A percentile compares a stretch with the other conserved stretches of the same genome.
Conservation (phyloP, 1,140 invertebrate species). For the Monomorium pharaonis region DNA sequence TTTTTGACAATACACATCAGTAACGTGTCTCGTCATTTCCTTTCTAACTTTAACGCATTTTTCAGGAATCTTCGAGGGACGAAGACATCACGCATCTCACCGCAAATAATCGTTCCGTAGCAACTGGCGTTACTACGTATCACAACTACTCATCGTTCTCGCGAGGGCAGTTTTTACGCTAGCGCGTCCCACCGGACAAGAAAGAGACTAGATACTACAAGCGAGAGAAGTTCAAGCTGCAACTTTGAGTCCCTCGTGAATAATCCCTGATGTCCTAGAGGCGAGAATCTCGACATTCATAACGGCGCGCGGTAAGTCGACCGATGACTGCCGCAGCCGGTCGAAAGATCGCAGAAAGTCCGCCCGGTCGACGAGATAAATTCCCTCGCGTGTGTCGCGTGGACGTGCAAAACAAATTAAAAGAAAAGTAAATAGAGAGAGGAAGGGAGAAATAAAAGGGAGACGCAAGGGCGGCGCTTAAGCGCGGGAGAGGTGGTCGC, state of each 20-base stretch:
- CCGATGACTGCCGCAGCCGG: conserved; percentile 18
- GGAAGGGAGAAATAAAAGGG: neutral
- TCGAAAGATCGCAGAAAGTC: conserved; percentile 54
- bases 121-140: neutral
- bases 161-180: conserved; percentile 35
- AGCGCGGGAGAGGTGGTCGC: conserved; percentile 16
- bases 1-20: neutral
- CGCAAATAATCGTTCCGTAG: conserved; percentile 19
- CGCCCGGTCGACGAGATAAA: conserved; percentile 53
- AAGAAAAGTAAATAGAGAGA: neutral
- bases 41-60: neutral
- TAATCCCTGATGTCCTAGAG: conserved; percentile 9
- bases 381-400: conserved; percentile 38
- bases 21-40: neutral
- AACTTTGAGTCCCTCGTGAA: conserved; percentile 42
- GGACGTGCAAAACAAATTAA: conserved; percentile 51
- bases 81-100: conserved; percentile 8
- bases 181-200: neutral
- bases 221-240: conserved; percentile 10
- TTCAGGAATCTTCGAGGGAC: neutral
- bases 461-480: neutral
- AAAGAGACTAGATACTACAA: conserved; percentile 18
- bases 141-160: conserved; percentile 16
- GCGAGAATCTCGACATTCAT: conserved; percentile 28
- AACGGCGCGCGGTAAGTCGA: neutral